Evolutionary conservation across 1,140 invertebrate species (phyloP), one percentile per base, ranked within the genome.

Genomic region (Callitettix versicolor): DNA sequence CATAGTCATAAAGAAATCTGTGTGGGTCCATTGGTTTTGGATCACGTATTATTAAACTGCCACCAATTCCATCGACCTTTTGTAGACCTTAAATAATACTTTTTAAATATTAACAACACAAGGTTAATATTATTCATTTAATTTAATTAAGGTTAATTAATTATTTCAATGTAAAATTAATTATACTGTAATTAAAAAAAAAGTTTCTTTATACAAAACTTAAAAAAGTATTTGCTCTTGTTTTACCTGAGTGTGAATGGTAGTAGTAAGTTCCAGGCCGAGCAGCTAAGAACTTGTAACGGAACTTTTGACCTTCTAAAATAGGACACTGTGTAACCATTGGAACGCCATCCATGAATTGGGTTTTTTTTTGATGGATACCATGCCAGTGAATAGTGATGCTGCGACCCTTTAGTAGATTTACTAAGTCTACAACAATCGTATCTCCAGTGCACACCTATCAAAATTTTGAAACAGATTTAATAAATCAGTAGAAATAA

Each of bases 291-390:
- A 65, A 67, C 12, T 59, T 40, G 47, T 67, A 67, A 9, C 55
- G 14, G 60, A 34, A 61, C 55, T 48, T 38, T 50, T 62, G 63
- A 21, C 59, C 60, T 9, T 58, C 56, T 14, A 59, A 33, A 20
- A 65, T 64, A 15, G 65, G 64, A 48, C 63, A 66, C 55, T 67
- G 65, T 2, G 65, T 65, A 17, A 67, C 47, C 40, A 55, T 60
- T n/a, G 65, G 65, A n/a, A 61, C 59, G 1, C 80, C 80, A 63
- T 80, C 80, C 76, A 80, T 81, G 62, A 75, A 77, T 1, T 74
- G 77, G 4, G 65, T 66, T 24, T 42, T 24, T 4, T 60, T 48
- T 54, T 73, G 68, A 57, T 68, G 67, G 17, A 72, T 69, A 0
- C 73, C 73, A 42, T 75, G 73, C 73, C 73, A 75, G 24, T 75